These are phyloP conservation scores for Callionymus lyra DNA, from an alignment of 2,113 vertebrate species.

Conservation along the genomic window DNA sequence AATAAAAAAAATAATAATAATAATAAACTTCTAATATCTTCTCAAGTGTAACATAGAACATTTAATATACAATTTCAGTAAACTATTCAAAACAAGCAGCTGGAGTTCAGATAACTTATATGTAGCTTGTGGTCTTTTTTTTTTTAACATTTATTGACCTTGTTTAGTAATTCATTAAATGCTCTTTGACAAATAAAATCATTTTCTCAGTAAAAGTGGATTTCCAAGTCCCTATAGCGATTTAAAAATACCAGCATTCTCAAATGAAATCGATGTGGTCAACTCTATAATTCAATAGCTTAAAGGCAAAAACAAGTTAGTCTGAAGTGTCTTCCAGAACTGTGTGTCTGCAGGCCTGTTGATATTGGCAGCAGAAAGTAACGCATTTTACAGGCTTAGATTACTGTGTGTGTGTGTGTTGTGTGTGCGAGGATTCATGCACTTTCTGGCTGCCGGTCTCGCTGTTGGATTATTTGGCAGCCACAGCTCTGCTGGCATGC, in stretches of 20 bases:
- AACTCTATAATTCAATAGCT: constrained; percentile 3
- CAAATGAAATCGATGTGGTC: constrained; percentile 6
- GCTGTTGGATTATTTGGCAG: constrained; percentile 47
- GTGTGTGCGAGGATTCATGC: constrained; percentile 23
- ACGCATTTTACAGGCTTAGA: constrained; percentile 44
- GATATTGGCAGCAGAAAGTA: constrained; percentile 50
- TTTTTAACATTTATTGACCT: too few species aligned
- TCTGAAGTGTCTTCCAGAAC: constrained; percentile 26
- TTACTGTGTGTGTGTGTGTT: constrained; percentile 8
- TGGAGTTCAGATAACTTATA: too few species aligned
- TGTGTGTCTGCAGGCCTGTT: constrained; percentile 29
- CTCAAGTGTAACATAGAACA: too few species aligned
- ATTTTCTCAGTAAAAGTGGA: not conserved
- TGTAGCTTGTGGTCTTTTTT: too few species aligned
- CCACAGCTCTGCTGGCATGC: constrained; percentile 15
- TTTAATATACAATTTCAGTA: too few species aligned
- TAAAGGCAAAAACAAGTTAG: constrained; percentile 23
- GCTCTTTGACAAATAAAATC: not conserved
- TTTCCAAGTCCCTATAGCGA: too few species aligned
- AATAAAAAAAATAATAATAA: too few species aligned
- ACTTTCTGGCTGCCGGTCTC: constrained; percentile 28
- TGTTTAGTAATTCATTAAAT: not conserved
- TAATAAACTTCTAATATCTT: too few species aligned
- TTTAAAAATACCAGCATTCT: too few species aligned
- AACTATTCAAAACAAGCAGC: too few species aligned